phyloP scores from a whole-genome alignment of 2,888 invertebrate species.

The Limenitis camilla region DNA sequence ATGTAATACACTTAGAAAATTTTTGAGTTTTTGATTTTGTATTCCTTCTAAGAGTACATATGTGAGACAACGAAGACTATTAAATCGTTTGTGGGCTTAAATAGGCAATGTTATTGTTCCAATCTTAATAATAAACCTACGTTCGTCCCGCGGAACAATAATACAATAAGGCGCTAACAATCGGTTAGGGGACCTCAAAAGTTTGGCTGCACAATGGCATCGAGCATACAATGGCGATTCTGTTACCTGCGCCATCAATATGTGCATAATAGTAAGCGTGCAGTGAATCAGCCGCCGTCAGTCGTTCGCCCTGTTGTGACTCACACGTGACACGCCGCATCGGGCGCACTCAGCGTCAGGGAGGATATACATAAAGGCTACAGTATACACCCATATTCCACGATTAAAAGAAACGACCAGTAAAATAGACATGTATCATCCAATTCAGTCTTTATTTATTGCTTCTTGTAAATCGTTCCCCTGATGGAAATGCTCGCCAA shows the following conservation, averaged over 20 bases:
- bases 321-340: conserved; percentile 29
- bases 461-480: neutral
- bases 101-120: conserved; percentile 51
- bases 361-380: too few species aligned
- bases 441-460: neutral
- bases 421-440: neutral
- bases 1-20: too few species aligned
- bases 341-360: conserved; percentile 32
- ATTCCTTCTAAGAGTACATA: neutral
- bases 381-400: conserved; percentile 42
- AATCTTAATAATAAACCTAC: conserved; percentile 48
- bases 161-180: conserved; percentile 64
- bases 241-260: conserved; percentile 68
- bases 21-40: neutral
- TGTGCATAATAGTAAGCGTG: conserved; percentile 63
- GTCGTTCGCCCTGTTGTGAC: conserved; percentile 43
- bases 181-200: conserved; percentile 61
- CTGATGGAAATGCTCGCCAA: neutral
- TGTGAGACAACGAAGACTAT: conserved; percentile 5
- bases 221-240: conserved; percentile 67
- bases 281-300: conserved; percentile 40
- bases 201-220: conserved; percentile 64
- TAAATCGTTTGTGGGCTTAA: conserved; percentile 31
- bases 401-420: conserved; percentile 36
- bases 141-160: conserved; percentile 48